Evolutionary conservation across 2,113 vertebrate genomes (phyloP), one percentile per base, ranked within the genome.

Genomic region (Halcyon senegalensis): DNA sequence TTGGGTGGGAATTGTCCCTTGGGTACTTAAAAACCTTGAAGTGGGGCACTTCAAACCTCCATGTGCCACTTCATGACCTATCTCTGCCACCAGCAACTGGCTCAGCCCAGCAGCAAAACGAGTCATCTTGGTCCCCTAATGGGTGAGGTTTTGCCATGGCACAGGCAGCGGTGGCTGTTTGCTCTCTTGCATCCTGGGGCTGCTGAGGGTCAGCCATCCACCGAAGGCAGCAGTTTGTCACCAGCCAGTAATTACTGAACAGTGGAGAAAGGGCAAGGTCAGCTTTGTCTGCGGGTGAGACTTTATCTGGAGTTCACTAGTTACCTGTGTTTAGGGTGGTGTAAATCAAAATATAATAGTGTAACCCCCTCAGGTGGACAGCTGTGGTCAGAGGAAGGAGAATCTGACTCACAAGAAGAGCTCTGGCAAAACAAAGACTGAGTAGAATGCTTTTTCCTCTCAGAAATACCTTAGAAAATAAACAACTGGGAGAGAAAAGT

Each of bases 131-230:
- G 13, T 80, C 13, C n/a, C 17, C 37, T 63, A 6, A 70, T 24
- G 6, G 21, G 12, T 28, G 60, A 82, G 66, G 28, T 37, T 90
- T 79, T n/a, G 28, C 28, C 83, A 27, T 35, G 0, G 0, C 4
- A 1, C 9, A 8, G 35, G 28, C 39, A 44, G 33, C 73, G 74
- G 60, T 33, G 53, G 31, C 37, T 4, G 0, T 24, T 70, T 5
- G 2, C 51, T 68, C 5, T 24, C 19, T 85, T 15, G 0, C 1
- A 0, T 41, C 1, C 0, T 41, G 79, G 27, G 33, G 66, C 48
- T 80, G 67, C 30, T 28, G 48, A 68, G 70, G 41, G 58, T 76
- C 35, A 56, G 58, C 13, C 67, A 41, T 75, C 43, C 53, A 51
- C 19, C 1, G 4, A 46, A 51, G 35, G 66, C 74, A 85, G 56